Evolutionary conservation across 2,797 vertebrate genomes (phyloP).

Genomic region (Orientallactaga sibirica): DNA sequence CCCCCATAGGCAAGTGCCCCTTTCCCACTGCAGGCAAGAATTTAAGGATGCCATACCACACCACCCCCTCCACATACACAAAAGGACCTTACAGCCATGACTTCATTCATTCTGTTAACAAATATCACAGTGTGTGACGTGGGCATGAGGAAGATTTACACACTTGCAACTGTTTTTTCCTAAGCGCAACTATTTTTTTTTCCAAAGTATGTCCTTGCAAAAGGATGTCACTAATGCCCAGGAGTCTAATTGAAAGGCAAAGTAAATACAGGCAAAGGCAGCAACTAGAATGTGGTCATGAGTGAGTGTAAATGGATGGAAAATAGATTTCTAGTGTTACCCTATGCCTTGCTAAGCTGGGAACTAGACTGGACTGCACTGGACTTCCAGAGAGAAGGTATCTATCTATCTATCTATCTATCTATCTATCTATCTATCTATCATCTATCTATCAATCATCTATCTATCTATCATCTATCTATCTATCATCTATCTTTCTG

Average conservation of each 20-base stretch:
- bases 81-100: neutral
- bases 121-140: neutral
- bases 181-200: neutral
- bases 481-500: too few relatives aligned
- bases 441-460: too few relatives aligned
- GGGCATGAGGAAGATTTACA: neutral
- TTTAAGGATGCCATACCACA: too few relatives aligned
- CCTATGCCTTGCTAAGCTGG: neutral
- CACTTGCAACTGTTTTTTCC: neutral
- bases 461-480: too few relatives aligned
- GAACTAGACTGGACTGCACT: neutral
- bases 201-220: neutral
- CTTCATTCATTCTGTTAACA: neutral
- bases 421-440: too few relatives aligned
- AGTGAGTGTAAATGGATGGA: neutral
- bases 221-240: neutral
- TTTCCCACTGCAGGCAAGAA: too few relatives aligned
- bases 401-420: too few relatives aligned
- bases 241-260: neutral
- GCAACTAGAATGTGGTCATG: conserved; percentile 1
- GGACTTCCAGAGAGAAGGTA: neutral
- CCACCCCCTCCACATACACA: too few relatives aligned
- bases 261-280: neutral
- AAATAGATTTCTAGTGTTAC: neutral
- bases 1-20: too few relatives aligned